Base-by-base conservation (phyloP, 35 echinoderm and acorn worm genomes). In the Patiria miniata region DNA sequence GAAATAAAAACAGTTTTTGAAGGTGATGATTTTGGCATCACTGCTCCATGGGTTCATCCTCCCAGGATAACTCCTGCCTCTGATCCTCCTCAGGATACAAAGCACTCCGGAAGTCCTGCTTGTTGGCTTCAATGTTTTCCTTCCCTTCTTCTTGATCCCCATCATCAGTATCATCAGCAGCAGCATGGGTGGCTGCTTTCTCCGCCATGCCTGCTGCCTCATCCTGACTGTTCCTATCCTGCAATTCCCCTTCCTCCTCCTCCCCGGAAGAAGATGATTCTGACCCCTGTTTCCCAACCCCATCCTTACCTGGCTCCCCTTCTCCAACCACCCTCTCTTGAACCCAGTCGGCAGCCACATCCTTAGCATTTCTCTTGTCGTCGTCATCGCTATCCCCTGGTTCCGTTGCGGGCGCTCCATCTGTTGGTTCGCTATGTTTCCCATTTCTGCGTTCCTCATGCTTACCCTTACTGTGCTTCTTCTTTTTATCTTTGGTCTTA, bases 401-500 rank as follows among this genome's bases (percentile, higher is more conserved):
- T 65, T 19, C 10, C 26, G 26, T 77, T 19, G 69, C 29, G 34
- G 61, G 19, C 30, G 85, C 29, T 77, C 18, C 50, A 30, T 52
- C 52, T 36, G 26, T 84, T 79, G 23, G 44, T 83, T 39, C 73
- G 17, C 68, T 78, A 17, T 30, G 69, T 29, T 91, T 78, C 39
- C 44, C 77, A 38, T 87, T 84, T 54, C 37, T 95, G 36, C 73
- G 65, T 26, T 87, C 90, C 39, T 77, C 83, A 32, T 87, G 65
- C 21, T 79, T 53, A 56, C 86, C 83, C 77, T 69, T 82, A 44
- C 36, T 40, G 50, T 39, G 14, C 58, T 37, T 78, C 65, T 52
- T 81, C 55, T 39, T 87, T 84, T 39, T 87, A 79, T 58, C 79
- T 55, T 56, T 88, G 40, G 39, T 77, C 88, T 90, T 87, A 82